Evolutionary conservation across 2,113 vertebrate genomes (phyloP).

Genomic region (Tenebrosternarchus preto): DNA sequence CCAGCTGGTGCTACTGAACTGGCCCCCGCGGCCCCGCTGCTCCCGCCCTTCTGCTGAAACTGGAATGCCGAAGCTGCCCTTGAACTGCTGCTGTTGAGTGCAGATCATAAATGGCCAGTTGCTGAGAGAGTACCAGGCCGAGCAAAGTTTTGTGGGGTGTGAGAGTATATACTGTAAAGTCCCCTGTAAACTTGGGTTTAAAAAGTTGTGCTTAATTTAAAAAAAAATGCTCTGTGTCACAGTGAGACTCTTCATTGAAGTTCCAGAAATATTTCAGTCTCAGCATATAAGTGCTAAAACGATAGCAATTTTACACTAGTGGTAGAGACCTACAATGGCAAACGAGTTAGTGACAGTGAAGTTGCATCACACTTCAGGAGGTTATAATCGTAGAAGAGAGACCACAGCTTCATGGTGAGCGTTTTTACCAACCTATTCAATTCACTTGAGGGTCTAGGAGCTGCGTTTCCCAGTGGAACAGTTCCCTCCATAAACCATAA

Average conservation of each 20-base stretch:
- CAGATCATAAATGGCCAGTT: constrained; percentile 27
- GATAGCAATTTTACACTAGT: background rate
- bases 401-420: constrained; percentile 16
- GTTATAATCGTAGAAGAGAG: background rate
- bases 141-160: background rate
- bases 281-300: background rate
- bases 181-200: background rate
- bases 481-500: constrained; percentile 19
- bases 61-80: constrained; percentile 42
- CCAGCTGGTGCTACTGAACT: constrained; percentile 34
- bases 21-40: too few species aligned
- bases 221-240: background rate
- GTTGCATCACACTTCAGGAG: constrained; percentile 31
- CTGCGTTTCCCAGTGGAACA: constrained; percentile 16
- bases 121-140: constrained; percentile 7
- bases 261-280: background rate
- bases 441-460: constrained; percentile 4
- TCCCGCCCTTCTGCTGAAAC: background rate
- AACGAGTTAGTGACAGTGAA: constrained; percentile 19
- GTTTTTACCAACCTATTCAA: background rate
- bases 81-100: constrained; percentile 29
- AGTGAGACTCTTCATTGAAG: background rate
- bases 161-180: background rate
- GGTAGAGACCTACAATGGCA: background rate
- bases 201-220: background rate